Base-by-base conservation (phyloP, 2,113 vertebrate species). In the Colinus virginianus region DNA sequence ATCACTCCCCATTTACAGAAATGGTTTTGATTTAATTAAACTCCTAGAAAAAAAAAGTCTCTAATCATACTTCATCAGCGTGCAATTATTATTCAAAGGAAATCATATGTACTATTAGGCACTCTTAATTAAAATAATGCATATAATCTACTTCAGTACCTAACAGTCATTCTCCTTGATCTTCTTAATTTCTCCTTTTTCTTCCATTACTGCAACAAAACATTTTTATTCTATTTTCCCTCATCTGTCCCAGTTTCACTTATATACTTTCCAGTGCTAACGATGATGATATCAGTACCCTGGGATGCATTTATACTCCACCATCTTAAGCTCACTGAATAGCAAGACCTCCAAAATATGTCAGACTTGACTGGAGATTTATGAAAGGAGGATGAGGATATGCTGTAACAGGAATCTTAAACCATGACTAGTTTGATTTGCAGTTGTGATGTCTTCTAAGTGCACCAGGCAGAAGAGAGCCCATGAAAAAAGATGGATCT, bases 11-110 rank as follows among this genome's bases (percentile, higher is more conserved):
- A 91, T 97, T 90, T 94, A 97, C 71, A 95, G 78, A 97, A 97
- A 96, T 87, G 79, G 89, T 95, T 95, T 94, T 97, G 94, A 96
- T 96, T 96, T 97, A 97, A 97, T 89, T 97, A 95, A 97, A 97
- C 58, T 81, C 80, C 32, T 78, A 91, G 22, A 11, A 96, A 96
- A 95, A 94, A 86, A 91, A 68, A 78, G 75, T 78, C 93, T 93
- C 86, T 96, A 97, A 98, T 97, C 96, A 97, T 75, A 94, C 87
- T 92, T 97, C 94, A 97, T 97, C 95, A 95, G 83, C 77, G 90
- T 16, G 72, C 94, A 94, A 89, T 97, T 97, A 96, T 96, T 96
- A 97, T 94, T 97, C 94, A 96, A 96, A 96, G 68, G 63, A 96
- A 97, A 86, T 75, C 95, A 96, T 96, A 97, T 91, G 88, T 95